Evolutionary conservation across 2,113 vertebrate genomes (phyloP).

Genomic region (Pangasianodon gigas): DNA sequence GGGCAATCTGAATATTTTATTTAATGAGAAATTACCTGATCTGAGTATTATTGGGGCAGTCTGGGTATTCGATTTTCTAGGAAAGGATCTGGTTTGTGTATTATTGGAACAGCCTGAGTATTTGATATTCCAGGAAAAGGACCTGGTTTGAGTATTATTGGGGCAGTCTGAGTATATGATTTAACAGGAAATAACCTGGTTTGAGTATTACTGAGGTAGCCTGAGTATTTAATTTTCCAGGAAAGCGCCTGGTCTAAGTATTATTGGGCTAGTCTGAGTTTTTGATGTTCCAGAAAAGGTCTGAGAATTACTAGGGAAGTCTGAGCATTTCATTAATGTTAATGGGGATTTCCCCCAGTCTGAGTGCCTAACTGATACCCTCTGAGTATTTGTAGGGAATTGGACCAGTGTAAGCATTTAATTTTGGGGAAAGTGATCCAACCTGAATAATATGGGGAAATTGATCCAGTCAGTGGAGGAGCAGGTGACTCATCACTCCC

Average conservation of each 20-base stretch:
- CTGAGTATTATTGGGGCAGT: neutral
- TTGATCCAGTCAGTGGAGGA: neutral
- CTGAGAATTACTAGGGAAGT: neutral
- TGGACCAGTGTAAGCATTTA: neutral
- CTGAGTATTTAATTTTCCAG: too few species aligned
- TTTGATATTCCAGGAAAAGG: too few species aligned
- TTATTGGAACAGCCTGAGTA: neutral
- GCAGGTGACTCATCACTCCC: slow-evolving; percentile 42
- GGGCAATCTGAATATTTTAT: neutral
- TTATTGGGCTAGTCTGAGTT: neutral
- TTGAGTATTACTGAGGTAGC: neutral
- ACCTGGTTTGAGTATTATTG: neutral
- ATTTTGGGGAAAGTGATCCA: slow-evolving; percentile 10
- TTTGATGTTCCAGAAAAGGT: too few species aligned
- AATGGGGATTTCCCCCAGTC: neutral
- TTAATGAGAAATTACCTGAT: neutral
- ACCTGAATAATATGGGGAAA: slow-evolving; percentile 13
- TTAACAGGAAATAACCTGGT: neutral
- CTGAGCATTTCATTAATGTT: too few species aligned
- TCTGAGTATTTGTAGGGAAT: neutral
- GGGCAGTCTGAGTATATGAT: neutral
- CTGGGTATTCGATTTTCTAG: too few species aligned
- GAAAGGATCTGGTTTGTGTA: neutral
- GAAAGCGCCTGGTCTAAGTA: neutral
- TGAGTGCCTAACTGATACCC: neutral